Evolutionary conservation across 2,113 vertebrate genomes (phyloP).

Genomic region (Nesoenas mayeri): DNA sequence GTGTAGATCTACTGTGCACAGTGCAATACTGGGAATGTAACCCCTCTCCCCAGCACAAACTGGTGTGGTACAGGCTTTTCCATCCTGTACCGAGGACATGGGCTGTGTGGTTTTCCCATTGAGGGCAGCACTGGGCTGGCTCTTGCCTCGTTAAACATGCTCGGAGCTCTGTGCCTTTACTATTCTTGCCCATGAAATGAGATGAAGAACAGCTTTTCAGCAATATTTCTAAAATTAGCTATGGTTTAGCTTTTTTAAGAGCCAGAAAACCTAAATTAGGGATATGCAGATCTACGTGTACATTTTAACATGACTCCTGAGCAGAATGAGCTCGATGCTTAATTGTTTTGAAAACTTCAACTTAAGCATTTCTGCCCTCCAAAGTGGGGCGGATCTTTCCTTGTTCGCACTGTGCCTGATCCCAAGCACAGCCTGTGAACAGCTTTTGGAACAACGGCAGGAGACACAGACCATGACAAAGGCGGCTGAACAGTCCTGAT

Average conservation of each 20-base stretch:
- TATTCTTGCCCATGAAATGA: neutral
- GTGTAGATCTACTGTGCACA: neutral
- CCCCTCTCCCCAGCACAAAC: neutral
- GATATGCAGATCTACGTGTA: neutral
- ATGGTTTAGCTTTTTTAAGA: neutral
- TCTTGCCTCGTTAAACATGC: neutral
- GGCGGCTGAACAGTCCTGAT: neutral
- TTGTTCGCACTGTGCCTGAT: neutral
- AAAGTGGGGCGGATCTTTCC: neutral
- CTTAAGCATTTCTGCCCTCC: neutral
- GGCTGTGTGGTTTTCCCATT: neutral
- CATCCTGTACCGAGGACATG: neutral
- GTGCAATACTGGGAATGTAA: neutral
- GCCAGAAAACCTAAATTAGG: constrained; percentile 6
- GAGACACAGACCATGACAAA: neutral
- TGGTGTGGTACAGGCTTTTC: neutral
- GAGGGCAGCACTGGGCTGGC: neutral
- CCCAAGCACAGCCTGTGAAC: neutral
- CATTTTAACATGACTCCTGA: neutral
- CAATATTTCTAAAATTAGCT: constrained; percentile 10
- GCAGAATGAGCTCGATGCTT: neutral
- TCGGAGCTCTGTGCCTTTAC: neutral
- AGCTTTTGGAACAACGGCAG: neutral
- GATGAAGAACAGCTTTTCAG: neutral
- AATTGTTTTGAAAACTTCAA: neutral